phyloP scores from a whole-genome alignment of 2,888 invertebrate genomes.

The Apotomis turbidana region DNA sequence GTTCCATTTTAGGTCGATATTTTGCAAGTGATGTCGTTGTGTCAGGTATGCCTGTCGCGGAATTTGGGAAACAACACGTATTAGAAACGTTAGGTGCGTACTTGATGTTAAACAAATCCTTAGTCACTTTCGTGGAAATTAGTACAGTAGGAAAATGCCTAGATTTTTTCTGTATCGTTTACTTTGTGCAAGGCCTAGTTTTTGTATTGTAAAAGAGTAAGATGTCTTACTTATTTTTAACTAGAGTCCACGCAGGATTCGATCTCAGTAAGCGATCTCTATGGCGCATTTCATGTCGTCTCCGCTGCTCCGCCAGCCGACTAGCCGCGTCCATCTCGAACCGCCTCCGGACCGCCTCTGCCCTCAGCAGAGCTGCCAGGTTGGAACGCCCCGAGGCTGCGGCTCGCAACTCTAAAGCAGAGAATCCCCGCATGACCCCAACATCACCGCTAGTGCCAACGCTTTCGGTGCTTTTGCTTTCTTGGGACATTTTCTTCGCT shows the following conservation, averaged over 20 bases:
- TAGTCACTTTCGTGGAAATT: too few species aligned
- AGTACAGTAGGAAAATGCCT: too few species aligned
- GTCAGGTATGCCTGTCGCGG: too few species aligned
- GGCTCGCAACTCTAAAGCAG: constrained; percentile 71
- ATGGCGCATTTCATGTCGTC: constrained; percentile 83
- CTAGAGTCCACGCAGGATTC: constrained; percentile 88
- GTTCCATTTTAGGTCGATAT: too few species aligned
- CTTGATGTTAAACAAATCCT: too few species aligned
- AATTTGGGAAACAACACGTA: too few species aligned
- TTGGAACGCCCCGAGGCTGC: constrained; percentile 82
- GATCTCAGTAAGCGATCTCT: constrained; percentile 84
- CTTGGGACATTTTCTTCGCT: constrained; percentile 69
- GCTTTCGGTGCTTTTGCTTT: constrained; percentile 66
- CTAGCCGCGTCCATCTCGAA: constrained; percentile 86
- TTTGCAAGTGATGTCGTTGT: too few species aligned
- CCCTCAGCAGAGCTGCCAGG: constrained; percentile 86
- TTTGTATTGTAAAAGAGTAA: neutral
- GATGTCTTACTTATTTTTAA: constrained; percentile 81
- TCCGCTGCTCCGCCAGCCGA: constrained; percentile 83
- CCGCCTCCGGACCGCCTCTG: constrained; percentile 84
- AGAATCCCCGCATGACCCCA: constrained; percentile 71
- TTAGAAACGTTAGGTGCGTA: too few species aligned
- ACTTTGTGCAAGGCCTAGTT: too few species aligned
- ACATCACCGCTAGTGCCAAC: constrained; percentile 54
- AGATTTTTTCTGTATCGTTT: too few species aligned